These are phyloP conservation scores for Rhingia rostrata DNA, from an alignment of 2,888 invertebrate species.

Conservation along the genomic window DNA sequence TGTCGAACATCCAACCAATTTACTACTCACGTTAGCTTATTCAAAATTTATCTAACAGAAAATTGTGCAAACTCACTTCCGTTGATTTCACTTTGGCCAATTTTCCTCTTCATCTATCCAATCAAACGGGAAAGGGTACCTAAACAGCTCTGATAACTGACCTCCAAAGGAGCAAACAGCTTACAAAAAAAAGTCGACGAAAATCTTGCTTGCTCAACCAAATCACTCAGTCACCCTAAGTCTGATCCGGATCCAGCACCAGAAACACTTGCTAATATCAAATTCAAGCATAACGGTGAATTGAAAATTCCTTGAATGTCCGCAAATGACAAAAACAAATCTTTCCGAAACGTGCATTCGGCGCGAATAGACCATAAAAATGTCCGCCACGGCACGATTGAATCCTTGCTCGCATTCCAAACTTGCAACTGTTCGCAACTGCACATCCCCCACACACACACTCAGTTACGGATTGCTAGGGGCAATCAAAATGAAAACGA, in stretches of 20 bases:
- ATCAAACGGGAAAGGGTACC: slow-evolving; percentile 29
- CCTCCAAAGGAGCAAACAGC: neutral
- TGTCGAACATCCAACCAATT: slow-evolving; percentile 12
- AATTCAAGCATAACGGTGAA: slow-evolving; percentile 50
- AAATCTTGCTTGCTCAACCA: slow-evolving; percentile 49
- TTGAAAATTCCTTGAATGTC: slow-evolving; percentile 60
- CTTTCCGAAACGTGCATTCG: slow-evolving; percentile 65
- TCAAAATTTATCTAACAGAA: slow-evolving; percentile 39
- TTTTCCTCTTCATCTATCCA: slow-evolving; percentile 55
- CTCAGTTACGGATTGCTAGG: slow-evolving; percentile 51
- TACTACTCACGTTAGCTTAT: slow-evolving; percentile 10
- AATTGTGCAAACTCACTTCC: slow-evolving; percentile 55
- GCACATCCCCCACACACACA: slow-evolving; percentile 19
- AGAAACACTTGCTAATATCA: slow-evolving; percentile 48
- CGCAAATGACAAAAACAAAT: slow-evolving; percentile 70
- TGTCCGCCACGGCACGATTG: slow-evolving; percentile 47
- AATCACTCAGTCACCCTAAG: slow-evolving; percentile 48
- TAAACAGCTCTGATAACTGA: slow-evolving; percentile 22
- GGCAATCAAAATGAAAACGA: slow-evolving; percentile 57
- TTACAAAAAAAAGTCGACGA: neutral
- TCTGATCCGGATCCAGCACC: neutral
- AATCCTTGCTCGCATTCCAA: slow-evolving; percentile 10
- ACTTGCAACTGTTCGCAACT: slow-evolving; percentile 24
- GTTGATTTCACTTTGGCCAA: slow-evolving; percentile 55
- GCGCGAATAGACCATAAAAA: slow-evolving; percentile 63